Percentiles rank a stretch among this genome's conserved stretches.
phyloP scores from a whole-genome alignment of 2,888 invertebrate genomes.

The Xylocampa areola region DNA sequence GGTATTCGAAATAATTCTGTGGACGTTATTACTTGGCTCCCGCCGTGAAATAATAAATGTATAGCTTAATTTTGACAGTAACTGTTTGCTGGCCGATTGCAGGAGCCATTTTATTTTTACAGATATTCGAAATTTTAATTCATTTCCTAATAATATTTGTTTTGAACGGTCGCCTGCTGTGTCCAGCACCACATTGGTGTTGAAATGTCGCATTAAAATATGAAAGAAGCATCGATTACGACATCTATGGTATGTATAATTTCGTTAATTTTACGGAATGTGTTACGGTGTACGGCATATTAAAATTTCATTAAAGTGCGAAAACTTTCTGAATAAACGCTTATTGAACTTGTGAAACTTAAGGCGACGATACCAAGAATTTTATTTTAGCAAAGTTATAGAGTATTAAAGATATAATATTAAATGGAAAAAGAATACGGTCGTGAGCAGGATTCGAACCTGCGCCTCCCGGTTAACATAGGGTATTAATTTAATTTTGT shows the following conservation, averaged over 20 bases:
- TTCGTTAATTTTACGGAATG: constrained; percentile 67
- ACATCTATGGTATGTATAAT: constrained; percentile 60
- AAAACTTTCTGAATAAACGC: constrained; percentile 25
- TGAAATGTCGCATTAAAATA: constrained; percentile 25
- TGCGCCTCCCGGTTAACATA: no score
- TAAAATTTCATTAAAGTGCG: constrained; percentile 55
- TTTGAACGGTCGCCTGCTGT: constrained; percentile 22
- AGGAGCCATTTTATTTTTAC: background rate
- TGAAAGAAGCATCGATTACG: constrained; percentile 62
- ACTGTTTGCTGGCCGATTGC: background rate
- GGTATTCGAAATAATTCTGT: constrained; percentile 8
- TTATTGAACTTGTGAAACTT: constrained; percentile 27
- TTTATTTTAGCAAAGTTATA: no score
- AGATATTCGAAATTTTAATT: constrained; percentile 16
- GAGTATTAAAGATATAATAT: no score
- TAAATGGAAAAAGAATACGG: no score
- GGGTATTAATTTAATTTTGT: no score
- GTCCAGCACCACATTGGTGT: constrained; percentile 17
- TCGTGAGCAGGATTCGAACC: no score
- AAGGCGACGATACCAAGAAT: constrained; percentile 21
- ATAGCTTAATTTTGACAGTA: constrained; percentile 18
- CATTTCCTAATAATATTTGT: constrained; percentile 18
- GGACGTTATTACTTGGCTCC: constrained; percentile 8
- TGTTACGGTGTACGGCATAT: constrained; percentile 47
- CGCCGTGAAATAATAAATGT: constrained; percentile 6